Base-by-base conservation (phyloP, 1,140 invertebrate species). In the Tetranychus cinnabarinus region DNA sequence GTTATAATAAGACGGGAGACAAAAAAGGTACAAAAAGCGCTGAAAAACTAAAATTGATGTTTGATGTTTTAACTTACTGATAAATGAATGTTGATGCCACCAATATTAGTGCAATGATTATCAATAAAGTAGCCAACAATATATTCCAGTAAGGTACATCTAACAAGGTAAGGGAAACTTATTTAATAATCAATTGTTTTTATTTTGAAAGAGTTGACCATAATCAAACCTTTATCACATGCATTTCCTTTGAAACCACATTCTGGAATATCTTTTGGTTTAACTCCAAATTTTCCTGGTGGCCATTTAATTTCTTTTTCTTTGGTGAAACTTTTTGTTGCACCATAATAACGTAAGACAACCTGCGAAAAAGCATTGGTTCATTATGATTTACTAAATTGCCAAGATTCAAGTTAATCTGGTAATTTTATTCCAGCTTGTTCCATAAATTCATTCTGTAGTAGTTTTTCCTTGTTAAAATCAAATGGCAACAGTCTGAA, bases 231-330 rank as follows among this genome's bases (percentile, higher is more conserved):
- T 15, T 23, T 5, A 15, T 23, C 48, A 52, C 48, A 52, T 6
- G 56, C 61, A n/a, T 66, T 57, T 31, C 63, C 65, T 13, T 37
- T 52, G 45, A 65, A 65, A 33, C 64, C 64, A 61, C 64, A 65
- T 13, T 50, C 73, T 0, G 86, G 86, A 5, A 82, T 75, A 70
- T 89, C 84, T 7, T 13, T n/a, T 0, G 78, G 77, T 1, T 80
- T 79, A 0, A 83, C 79, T 0, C 76, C 78, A 0, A 77, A 74
- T 0, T 80, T 81, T 0, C 82, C 82, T 10, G 39, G 39, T 0
- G 85, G 84, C 85, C 84, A 88, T 67, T 85, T 84, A 31, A 88
- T 85, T 50, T n/a, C 15, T 52, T 52, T 52, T 6, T 23, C 48
- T 33, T 52, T 33, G 31, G 48, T 52, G 48, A 52, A 52, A 5